A percentile compares a stretch with the other conserved stretches of the same genome.
These are phyloP conservation scores for Caenorhabditis doughertyi DNA, from an alignment of 2,888 invertebrate genomes.

Conservation along the genomic window DNA sequence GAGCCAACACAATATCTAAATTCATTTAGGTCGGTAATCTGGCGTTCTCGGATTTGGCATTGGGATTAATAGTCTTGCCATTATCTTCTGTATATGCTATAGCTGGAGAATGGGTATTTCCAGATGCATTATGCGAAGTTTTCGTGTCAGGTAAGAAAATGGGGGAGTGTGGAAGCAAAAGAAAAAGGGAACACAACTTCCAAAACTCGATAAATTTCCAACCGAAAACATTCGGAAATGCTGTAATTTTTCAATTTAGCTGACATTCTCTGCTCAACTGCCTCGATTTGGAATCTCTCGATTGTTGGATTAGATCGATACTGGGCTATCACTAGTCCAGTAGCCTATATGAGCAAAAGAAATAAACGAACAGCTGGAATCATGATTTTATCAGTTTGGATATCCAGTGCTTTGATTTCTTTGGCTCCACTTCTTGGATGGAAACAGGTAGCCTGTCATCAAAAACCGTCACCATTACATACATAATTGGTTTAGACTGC, in stretches of 20 bases:
- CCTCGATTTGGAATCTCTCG: conserved; percentile 85
- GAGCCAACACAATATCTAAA: neutral
- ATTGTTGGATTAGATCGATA: conserved; percentile 84
- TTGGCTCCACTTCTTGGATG: conserved; percentile 84
- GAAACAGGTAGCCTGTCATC: conserved; percentile 81
- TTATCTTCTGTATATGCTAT: conserved; percentile 84
- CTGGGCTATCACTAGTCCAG: conserved; percentile 83
- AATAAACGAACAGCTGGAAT: conserved; percentile 83
- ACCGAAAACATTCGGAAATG: no score
- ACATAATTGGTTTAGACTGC: conserved; percentile 60
- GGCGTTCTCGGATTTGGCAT: conserved; percentile 84
- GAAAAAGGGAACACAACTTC: no score
- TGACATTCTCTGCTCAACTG: conserved; percentile 84
- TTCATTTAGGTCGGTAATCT: conserved; percentile 83
- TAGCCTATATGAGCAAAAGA: conserved; percentile 83
- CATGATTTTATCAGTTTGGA: conserved; percentile 84
- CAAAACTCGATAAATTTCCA: no score
- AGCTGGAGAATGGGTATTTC: conserved; percentile 84
- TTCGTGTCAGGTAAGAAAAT: conserved; percentile 83
- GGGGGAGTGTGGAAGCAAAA: neutral
- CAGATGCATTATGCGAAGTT: conserved; percentile 83
- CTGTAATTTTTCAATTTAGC: conserved; percentile 71
- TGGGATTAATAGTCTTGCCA: conserved; percentile 84
- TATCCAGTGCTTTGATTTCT: conserved; percentile 84
- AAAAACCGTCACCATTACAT: neutral